These are phyloP conservation scores for Calidris pygmaea DNA, from an alignment of 2,113 vertebrate species.

Conservation along the genomic window DNA sequence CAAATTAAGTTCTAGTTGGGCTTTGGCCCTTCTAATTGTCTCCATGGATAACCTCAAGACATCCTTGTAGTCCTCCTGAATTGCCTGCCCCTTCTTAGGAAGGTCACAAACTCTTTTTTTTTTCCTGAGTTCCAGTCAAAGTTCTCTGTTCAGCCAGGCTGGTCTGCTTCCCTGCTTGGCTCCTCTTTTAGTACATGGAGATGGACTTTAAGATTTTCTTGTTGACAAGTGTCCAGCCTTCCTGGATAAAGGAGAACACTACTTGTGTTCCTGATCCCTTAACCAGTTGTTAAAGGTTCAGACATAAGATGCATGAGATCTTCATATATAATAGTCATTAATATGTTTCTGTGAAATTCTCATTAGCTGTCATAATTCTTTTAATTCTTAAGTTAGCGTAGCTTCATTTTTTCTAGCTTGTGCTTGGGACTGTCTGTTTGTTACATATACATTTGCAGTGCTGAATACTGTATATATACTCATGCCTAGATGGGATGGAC, in stretches of 20 bases:
- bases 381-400: not conserved
- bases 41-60: not conserved
- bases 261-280: not conserved
- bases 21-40: not conserved
- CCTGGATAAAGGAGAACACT: not conserved
- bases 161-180: not conserved
- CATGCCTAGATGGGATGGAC: not conserved
- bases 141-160: not conserved
- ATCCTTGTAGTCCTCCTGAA: not conserved
- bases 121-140: not conserved
- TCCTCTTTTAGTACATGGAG: not conserved
- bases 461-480: not conserved
- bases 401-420: not conserved
- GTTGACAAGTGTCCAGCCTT: not conserved
- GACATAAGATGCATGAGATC: not conserved
- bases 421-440: not conserved
- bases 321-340: not conserved
- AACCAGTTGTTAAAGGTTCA: not conserved
- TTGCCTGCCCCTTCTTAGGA: not conserved
- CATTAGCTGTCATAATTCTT: not conserved
- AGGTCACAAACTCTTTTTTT: not conserved
- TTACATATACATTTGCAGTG: not conserved
- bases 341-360: not conserved
- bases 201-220: not conserved
- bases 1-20: not conserved